Evolutionary conservation across 2,113 vertebrate species (phyloP), one percentile per base, ranked within the genome.

Genomic region (Dolichotis patagonum): DNA sequence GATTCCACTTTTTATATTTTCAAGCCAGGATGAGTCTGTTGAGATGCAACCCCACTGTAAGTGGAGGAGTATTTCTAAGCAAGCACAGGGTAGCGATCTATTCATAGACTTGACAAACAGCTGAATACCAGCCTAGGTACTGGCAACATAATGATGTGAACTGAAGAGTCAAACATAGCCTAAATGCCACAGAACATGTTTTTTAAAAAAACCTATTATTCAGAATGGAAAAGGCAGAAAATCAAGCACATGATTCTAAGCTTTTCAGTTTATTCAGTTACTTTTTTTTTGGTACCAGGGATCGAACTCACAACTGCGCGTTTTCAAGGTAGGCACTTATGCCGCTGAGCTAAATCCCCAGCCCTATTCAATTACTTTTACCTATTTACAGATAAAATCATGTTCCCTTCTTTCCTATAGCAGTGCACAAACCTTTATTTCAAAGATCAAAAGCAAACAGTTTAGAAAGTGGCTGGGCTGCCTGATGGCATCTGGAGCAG

Each of bases 131-230:
- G 12, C 20, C 9, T 6, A 58, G 10, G 75, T 35, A 24, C 22
- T 52, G 52, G 52, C 46, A 16, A 16, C 20, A 75, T 7, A 30
- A 4, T 17, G 46, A 38, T 3, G 22, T 30, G 24, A 8, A 2
- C 24, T 26, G 13, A 19, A 85, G 30, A 94, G 60, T 7, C 49
- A 41, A 0, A n/a, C 24, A 8, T 0, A 16, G 14, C 78, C 22
- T 24, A 83, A 41, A 60, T 14, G 22, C 16, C 3, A 1, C 0
- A 4, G 41, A 28, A 77, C 35, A 3, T 1, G 2, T 4, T 6
- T 62, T n/a, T 88, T 12, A 80, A 35, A 80, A 35, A 4, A 35
- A 35, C 16, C 46, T 22, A 4, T 43, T 38, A 13, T 3, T 9
- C 17, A 38, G 60, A 46, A 7, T 3, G 46, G 43, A 62, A 49